Percentiles rank a stretch among this genome's conserved stretches.
phyloP scores from a whole-genome alignment of 2,113 vertebrate species.

The Azemiops feae region DNA sequence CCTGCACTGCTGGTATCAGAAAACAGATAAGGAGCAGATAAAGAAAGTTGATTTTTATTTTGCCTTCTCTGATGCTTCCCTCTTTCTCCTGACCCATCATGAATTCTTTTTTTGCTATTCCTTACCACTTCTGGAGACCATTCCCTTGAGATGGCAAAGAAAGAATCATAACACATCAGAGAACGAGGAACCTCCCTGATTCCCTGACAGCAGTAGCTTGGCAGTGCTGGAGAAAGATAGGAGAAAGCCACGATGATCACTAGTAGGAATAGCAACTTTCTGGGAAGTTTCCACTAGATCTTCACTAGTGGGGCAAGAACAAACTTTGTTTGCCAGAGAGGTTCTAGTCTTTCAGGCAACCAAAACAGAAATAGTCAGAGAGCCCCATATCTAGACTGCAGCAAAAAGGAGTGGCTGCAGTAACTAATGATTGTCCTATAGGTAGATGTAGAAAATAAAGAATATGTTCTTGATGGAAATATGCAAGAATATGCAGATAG shows the following conservation, averaged over 20 bases:
- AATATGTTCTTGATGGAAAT: not conserved
- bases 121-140: not conserved
- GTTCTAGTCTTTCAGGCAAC: not conserved
- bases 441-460: not conserved
- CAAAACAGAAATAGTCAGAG: not conserved
- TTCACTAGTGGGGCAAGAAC: not conserved
- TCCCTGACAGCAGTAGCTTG: not conserved
- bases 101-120: not conserved
- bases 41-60: too few species aligned
- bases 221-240: not conserved
- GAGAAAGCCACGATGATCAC: not conserved
- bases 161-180: not conserved
- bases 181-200: not conserved
- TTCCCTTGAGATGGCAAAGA: not conserved
- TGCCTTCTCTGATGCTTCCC: too few species aligned
- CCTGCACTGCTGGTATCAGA: not conserved
- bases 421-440: not conserved
- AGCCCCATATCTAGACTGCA: not conserved
- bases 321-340: not conserved
- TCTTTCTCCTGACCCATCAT: not conserved
- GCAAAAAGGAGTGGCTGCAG: not conserved
- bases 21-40: not conserved
- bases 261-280: not conserved
- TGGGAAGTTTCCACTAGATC: not conserved
- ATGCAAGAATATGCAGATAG: not conserved